Conservation (phyloP, 1,140 invertebrate species). For the Aphelinus certus region DNA sequence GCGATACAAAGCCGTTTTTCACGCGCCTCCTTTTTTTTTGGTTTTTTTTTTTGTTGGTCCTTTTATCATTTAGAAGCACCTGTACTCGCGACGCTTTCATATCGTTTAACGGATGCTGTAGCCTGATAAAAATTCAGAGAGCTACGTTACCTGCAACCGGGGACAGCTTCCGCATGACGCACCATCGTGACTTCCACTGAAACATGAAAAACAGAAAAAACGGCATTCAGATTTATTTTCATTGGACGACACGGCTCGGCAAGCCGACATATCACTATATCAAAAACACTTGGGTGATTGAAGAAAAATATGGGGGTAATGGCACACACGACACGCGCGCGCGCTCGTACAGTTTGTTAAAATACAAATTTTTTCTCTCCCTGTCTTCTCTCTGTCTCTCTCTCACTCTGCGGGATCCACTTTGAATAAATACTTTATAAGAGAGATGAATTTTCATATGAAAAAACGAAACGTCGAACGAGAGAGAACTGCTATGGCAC, state of each 20-base stretch:
- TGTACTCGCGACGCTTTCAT: not conserved
- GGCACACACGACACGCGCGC: no score
- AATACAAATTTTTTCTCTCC: no score
- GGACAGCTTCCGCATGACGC: slow-evolving; percentile 82
- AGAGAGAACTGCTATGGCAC: no score
- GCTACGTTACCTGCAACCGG: slow-evolving; percentile 79
- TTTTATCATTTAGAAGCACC: not conserved
- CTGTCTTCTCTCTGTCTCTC: no score
- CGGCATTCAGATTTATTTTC: not conserved
- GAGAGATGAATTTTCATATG: no score
- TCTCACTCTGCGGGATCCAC: no score
- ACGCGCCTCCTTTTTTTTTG: slow-evolving; percentile 22
- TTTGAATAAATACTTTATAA: no score
- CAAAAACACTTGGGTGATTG: no score
- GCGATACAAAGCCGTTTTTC: slow-evolving; percentile 1
- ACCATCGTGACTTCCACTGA: slow-evolving; percentile 86
- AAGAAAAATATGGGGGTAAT: no score
- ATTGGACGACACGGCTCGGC: not conserved
- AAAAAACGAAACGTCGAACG: no score
- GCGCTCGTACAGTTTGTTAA: no score
- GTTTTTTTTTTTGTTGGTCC: not conserved
- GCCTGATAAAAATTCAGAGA: not conserved
- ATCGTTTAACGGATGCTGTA: not conserved
- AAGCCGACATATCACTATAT: no score
- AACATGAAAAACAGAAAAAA: slow-evolving; percentile 58